Conservation (phyloP, 1,140 invertebrate genomes). For the Leptinotarsa texana region DNA sequence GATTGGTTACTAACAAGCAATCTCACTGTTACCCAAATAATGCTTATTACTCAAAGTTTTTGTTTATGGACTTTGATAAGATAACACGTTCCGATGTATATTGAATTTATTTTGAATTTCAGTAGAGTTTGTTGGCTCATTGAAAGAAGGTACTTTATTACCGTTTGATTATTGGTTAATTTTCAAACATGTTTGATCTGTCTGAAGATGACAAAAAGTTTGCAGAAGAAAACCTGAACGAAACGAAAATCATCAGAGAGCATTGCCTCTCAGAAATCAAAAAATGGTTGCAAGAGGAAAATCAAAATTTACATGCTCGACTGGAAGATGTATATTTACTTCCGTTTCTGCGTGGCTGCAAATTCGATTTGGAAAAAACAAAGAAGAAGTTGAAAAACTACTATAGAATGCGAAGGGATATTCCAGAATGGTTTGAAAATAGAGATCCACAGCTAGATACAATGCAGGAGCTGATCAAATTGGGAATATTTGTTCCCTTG, state of each 20-base stretch:
- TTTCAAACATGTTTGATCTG: constrained; percentile 5
- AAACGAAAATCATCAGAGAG: constrained; percentile 33
- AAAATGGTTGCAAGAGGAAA: constrained; percentile 40
- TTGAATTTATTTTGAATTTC: neutral
- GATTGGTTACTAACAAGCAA: no score
- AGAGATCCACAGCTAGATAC: constrained; percentile 63
- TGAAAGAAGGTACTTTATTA: neutral
- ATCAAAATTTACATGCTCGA: constrained; percentile 37
- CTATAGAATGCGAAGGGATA: constrained; percentile 59
- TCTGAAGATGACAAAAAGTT: constrained; percentile 23
- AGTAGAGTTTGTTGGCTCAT: neutral
- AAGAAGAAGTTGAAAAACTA: constrained; percentile 65
- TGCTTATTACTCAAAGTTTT: no score
- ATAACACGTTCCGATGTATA: neutral
- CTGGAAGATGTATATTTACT: constrained; percentile 61
- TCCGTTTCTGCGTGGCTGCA: constrained; percentile 65
- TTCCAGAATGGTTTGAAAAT: constrained; percentile 65
- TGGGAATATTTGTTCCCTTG: constrained; percentile 66
- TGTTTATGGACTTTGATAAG: no score
- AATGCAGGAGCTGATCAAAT: constrained; percentile 61
- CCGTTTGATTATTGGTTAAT: neutral
- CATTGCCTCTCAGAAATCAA: constrained; percentile 34
- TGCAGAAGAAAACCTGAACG: constrained; percentile 29
- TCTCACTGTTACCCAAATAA: no score
- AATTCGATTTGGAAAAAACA: constrained; percentile 63